A percentile compares a stretch with the other conserved stretches of the same genome.
Conservation (phyloP, 2,888 invertebrate species). For the Callyntrura guangdongensis region DNA sequence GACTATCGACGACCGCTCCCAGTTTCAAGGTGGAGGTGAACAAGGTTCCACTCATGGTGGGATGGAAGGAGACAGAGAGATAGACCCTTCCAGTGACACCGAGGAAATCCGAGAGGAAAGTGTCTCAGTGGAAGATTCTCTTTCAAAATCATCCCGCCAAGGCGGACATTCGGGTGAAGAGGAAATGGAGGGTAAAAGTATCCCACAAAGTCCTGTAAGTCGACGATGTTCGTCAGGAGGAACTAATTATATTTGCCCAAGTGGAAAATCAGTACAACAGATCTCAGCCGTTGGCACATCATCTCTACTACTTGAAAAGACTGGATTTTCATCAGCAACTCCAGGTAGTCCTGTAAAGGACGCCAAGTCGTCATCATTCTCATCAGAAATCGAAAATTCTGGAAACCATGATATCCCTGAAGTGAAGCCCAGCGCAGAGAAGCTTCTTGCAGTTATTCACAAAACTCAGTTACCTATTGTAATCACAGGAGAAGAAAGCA, state of each 20-base stretch:
- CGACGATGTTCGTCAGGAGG: conserved; percentile 38
- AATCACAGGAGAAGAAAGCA: neutral
- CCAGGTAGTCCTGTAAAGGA: conserved; percentile 29
- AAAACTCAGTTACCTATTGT: conserved; percentile 44
- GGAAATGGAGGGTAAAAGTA: conserved; percentile 37
- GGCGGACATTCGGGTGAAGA: conserved; percentile 47
- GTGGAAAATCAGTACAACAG: conserved; percentile 14
- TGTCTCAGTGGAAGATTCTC: conserved; percentile 68
- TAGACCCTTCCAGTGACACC: conserved; percentile 45
- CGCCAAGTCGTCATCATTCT: conserved; percentile 43
- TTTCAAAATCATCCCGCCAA: conserved; percentile 2
- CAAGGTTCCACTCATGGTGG: neutral
- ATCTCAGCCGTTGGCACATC: conserved; percentile 62
- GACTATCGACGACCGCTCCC: conserved; percentile 49
- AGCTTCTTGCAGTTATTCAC: conserved; percentile 66
- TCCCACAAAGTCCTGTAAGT: neutral
- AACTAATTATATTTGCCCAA: neutral
- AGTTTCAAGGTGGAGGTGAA: neutral
- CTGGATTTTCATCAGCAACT: conserved; percentile 37
- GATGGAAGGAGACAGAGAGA: conserved; percentile 38
- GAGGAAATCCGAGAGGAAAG: conserved; percentile 68
- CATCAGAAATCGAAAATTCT: neutral
- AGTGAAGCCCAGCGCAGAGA: conserved; percentile 67
- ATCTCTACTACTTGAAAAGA: conserved; percentile 40
- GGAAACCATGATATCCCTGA: conserved; percentile 49